Percentiles rank a stretch among this genome's conserved stretches.
These are phyloP conservation scores for Elaphurus davidianus DNA, from an alignment of 2,113 vertebrate species.

Conservation along the genomic window DNA sequence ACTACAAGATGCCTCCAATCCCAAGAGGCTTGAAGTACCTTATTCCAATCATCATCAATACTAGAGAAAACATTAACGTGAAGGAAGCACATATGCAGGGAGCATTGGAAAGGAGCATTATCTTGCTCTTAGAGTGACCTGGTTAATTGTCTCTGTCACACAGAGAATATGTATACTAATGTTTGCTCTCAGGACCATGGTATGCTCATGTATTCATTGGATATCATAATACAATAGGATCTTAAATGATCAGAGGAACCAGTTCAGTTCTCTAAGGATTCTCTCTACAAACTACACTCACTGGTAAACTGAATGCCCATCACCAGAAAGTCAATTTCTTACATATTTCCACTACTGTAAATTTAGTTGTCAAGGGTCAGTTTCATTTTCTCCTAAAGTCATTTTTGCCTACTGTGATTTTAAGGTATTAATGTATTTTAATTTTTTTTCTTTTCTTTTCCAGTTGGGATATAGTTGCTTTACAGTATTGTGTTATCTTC, in stretches of 20 bases:
- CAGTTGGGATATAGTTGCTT: background rate
- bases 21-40: background rate
- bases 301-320: background rate
- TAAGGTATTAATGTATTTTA: background rate
- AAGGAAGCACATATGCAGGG: background rate
- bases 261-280: background rate
- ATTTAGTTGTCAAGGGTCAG: background rate
- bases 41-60: background rate
- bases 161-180: background rate
- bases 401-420: background rate
- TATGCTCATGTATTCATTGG: background rate
- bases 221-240: too few relatives aligned
- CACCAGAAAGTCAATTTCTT: background rate
- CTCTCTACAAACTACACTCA: background rate
- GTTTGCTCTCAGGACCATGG: background rate
- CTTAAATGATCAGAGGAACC: background rate
- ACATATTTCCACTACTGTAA: accelerated
- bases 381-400: background rate
- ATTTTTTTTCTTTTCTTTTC: background rate
- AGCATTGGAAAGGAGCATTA: background rate
- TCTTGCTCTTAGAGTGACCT: background rate
- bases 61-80: background rate
- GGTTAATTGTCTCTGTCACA: background rate
- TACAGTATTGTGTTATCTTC: background rate
- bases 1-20: background rate